A percentile compares a stretch with the other conserved stretches of the same genome.
These are phyloP conservation scores for Listrodromus nycthemerus DNA, from an alignment of 2,888 invertebrate genomes.

Conservation along the genomic window DNA sequence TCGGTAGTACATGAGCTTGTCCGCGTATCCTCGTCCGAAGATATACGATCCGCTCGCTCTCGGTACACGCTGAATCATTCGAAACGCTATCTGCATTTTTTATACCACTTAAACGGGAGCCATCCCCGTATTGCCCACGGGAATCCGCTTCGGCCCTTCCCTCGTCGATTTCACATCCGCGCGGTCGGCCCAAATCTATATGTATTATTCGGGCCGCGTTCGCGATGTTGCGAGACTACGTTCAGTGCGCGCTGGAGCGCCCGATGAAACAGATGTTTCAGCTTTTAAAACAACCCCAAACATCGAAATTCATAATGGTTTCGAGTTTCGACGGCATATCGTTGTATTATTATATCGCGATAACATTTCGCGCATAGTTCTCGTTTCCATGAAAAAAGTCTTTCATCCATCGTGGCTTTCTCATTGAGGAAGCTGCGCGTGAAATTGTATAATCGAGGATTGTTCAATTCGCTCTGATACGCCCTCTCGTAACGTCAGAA, in stretches of 20 bases:
- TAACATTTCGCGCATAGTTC: too few relatives aligned
- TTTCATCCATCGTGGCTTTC: too few relatives aligned
- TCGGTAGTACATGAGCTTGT: slow-evolving; percentile 65
- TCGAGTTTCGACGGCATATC: neutral
- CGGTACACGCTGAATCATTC: slow-evolving; percentile 50
- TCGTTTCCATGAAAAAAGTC: too few relatives aligned
- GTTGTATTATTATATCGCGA: too few relatives aligned
- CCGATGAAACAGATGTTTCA: slow-evolving; percentile 24
- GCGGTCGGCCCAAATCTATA: slow-evolving; percentile 22
- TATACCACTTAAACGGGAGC: slow-evolving; percentile 57
- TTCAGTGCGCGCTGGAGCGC: neutral
- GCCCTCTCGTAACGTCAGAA: too few relatives aligned
- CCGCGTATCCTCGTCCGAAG: slow-evolving; percentile 30
- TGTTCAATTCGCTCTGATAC: too few relatives aligned
- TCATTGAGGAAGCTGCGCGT: too few relatives aligned
- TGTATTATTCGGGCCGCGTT: slow-evolving; percentile 45
- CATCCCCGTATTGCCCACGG: slow-evolving; percentile 54
- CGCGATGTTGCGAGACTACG: slow-evolving; percentile 18
- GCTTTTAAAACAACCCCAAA: neutral
- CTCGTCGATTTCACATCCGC: slow-evolving; percentile 40
- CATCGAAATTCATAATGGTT: neutral
- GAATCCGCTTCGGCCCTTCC: slow-evolving; percentile 42
- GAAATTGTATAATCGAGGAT: too few relatives aligned
- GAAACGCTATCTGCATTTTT: slow-evolving; percentile 73
- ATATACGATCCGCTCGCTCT: slow-evolving; percentile 54